Base-by-base conservation (phyloP, 2,797 vertebrate genomes). In the Gymnocypris eckloni region DNA sequence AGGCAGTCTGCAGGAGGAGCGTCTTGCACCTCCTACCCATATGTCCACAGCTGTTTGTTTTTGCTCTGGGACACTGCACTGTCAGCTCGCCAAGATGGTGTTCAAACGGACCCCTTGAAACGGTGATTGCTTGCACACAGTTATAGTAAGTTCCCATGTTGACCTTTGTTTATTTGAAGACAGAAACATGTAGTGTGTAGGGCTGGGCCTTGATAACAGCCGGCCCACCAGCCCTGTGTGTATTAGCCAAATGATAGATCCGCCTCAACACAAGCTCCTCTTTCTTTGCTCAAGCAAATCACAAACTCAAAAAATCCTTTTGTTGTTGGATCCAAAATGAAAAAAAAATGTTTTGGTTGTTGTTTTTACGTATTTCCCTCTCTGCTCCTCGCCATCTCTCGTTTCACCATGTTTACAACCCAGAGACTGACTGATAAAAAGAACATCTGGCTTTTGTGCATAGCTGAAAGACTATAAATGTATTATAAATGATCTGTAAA, bases 401-500 rank as follows among this genome's bases (percentile, higher is more conserved):
- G 6, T 79, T 92, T 94, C 89, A 91, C 92, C 92, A 90, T 93
- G 93, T 93, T 94, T 92, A 89, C 91, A 91, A 92, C 86, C 13
- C 82, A 13, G 90, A 89, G 91, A 92, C 90, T 87, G 85, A 76
- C 88, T 89, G 89, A 93, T 91, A 86, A 92, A 92, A 88, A 61
- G 92, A 95, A 95, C 95, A 95, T 94, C 94, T 95, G 95, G 93
- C 93, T 95, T 94, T 94, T 93, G 92, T 94, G 94, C 93, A 94
- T 93, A 93, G 91, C 93, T 94, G 93, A 95, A 94, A 91, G 90
- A 93, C 89, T 86, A 64, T 90, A 88, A 90, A 94, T 96, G 90
- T 93, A 95, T 95, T 93, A 96, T 95, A 95, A 91, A 96, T 96
- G 87, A 86, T 91, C 91, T 95, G 92, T 86, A 86, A 92, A 92